These are phyloP conservation scores for Venusia cambrica DNA, from an alignment of 2,888 invertebrate genomes.

Conservation along the genomic window DNA sequence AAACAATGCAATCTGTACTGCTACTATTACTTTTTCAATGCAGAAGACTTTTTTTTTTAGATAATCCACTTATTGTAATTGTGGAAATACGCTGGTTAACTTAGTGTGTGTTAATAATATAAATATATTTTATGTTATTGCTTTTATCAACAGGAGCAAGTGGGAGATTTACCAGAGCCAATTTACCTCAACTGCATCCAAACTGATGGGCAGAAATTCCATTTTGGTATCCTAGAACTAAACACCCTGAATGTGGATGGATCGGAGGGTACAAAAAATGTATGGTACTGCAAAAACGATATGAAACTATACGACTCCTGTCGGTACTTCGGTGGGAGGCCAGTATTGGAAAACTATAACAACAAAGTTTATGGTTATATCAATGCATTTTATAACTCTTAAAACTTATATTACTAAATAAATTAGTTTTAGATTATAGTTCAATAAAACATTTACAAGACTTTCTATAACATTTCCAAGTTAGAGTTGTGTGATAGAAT, in stretches of 20 bases:
- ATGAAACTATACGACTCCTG: slow-evolving; percentile 85
- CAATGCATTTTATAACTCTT: slow-evolving; percentile 90
- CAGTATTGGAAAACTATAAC: slow-evolving; percentile 88
- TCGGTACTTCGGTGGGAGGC: slow-evolving; percentile 83
- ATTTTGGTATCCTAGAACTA: slow-evolving; percentile 92
- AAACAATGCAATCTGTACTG: no score
- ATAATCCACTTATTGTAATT: no score
- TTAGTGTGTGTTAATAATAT: slow-evolving; percentile 2
- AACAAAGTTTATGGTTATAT: slow-evolving; percentile 88
- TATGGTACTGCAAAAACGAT: slow-evolving; percentile 87
- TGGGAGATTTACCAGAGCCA: slow-evolving; percentile 86
- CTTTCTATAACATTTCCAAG: slow-evolving; percentile 33
- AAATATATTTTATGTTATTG: not conserved
- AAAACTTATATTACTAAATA: slow-evolving; percentile 30
- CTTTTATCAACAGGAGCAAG: slow-evolving; percentile 71
- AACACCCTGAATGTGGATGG: slow-evolving; percentile 87
- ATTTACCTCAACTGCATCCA: slow-evolving; percentile 91
- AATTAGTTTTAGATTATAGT: slow-evolving; percentile 37
- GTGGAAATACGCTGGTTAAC: no score
- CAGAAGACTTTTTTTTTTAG: no score
- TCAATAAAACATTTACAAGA: slow-evolving; percentile 37
- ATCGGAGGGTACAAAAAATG: slow-evolving; percentile 84
- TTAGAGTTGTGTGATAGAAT: slow-evolving; percentile 22
- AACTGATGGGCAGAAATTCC: slow-evolving; percentile 87
- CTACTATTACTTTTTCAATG: no score